Evolutionary conservation across 2,797 vertebrate genomes (phyloP), one percentile per base, ranked within the genome.

Genomic region (Pantherophis vulpinus): DNA sequence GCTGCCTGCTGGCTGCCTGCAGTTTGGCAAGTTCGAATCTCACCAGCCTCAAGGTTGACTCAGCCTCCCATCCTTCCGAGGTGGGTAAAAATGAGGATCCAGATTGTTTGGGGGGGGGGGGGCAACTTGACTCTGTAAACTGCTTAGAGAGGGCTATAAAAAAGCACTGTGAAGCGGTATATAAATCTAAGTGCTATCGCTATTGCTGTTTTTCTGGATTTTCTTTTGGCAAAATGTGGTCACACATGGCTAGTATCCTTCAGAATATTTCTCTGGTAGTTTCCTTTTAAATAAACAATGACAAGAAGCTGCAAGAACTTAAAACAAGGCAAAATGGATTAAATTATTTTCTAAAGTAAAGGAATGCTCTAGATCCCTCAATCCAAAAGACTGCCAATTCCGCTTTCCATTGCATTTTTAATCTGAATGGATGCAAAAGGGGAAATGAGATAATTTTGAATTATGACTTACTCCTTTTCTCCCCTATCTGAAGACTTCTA

Each of bases 381-480:
- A 47, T 60, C 8, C 18, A 91, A 90, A 55, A 29, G 25, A 18
- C 9, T 20, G 23, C 29, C 79, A 5, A 27, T 25, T 37, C 79
- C 59, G 47, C 83, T 88, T 90, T 92, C 90, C 56, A 23, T 10
- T 66, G 61, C 29, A 12, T 18, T 86, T 25, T 29, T 70, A 25
- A 13, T 29, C 47, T 60, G 56, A 70, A 55, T 14, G 60, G 59
- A n/a, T 88, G 87, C 74, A 23, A 89, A 87, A 20, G 23, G 47
- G 89, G 29, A 90, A 87, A 90, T 79, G 42, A 88, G 86, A 88
- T 79, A 32, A 51, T 90, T 74, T 55, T 90, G 89, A 88, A 60
- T 90, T 55, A 89, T 91, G 42, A 42, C 32, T 16, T 70, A 32
- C 12, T 70, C 79, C 56, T 16, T 5, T 47, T 74, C 13, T 56